Evolutionary conservation across 2,113 vertebrate species (phyloP), one percentile per base, ranked within the genome.

Genomic region (Carollia perspicillata): DNA sequence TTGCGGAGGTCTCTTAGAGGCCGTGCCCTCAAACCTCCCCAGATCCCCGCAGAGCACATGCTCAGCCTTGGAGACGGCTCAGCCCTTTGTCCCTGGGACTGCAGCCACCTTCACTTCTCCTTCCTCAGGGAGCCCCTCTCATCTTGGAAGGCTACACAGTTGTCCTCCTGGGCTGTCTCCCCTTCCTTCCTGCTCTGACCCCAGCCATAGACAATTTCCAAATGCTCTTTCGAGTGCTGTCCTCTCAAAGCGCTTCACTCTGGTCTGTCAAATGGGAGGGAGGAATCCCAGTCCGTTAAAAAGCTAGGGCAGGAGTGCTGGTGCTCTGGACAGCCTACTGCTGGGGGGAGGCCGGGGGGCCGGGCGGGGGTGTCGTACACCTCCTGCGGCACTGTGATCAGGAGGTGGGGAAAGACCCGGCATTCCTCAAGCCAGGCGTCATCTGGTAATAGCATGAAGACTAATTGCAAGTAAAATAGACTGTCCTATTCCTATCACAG

Each of bases 21-120:
- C 5, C 4, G 0, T 8, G 5, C 9, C n/a, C 23, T 30, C 44
- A 37, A 26, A 28, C 12, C 3, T 37, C 28, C 9, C 18, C 9
- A 8, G 5, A 3, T 33, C 23, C 47, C 63, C 65, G 47, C 35
- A 47, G 11, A 47, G 11, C 33, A 35, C 9, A 5, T 1, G 28
- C 74, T 26, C 0, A 3, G 5, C 47, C 20, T 58, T 16, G 18
- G 26, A 35, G 30, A 9, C 1, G 10, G n/a, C 83, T 72, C n/a
- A 30, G 74, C 72, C 9, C 5, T 42, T 37, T 65, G 20, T 78
- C 35, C 40, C 6, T 1, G 33, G 22, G 4, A 8, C 79, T 1
- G 3, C 3, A 4, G 12, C 33, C 23, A 0, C 28, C 74, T 42
- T 28, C 28, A 6, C 23, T 0, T 6, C 26, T 53, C 47, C 69